Evolutionary conservation across 2,113 vertebrate species (phyloP).

Genomic region (Myiozetetes cayanensis): DNA sequence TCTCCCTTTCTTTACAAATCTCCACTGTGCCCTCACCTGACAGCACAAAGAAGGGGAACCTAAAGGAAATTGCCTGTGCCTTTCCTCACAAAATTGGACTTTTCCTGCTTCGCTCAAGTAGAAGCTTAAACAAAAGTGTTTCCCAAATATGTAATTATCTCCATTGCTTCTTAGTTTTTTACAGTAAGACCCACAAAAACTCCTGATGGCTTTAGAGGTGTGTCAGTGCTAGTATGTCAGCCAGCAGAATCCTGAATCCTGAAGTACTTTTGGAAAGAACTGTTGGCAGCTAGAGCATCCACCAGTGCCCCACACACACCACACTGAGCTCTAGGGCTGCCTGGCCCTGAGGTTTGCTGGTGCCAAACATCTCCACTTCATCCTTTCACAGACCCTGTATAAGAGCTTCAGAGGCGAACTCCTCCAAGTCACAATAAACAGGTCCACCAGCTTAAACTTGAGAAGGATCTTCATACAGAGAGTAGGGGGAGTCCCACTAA

Average conservation of each 20-base stretch:
- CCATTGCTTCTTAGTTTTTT: neutral
- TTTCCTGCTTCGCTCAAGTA: neutral
- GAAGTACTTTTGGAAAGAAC: neutral
- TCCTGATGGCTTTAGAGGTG: neutral
- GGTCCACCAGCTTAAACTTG: neutral
- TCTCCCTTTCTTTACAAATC: neutral
- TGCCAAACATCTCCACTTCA: neutral
- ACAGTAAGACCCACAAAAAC: neutral
- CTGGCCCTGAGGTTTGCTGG: fast-evolving
- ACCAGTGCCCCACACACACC: fast-evolving
- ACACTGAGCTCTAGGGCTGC: fast-evolving
- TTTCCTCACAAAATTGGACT: neutral
- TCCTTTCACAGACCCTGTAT: neutral
- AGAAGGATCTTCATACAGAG: neutral
- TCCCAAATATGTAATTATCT: neutral
- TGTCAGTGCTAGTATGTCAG: neutral
- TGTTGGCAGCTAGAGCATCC: neutral
- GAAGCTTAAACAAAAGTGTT: neutral
- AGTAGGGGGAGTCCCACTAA: neutral
- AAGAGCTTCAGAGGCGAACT: neutral
- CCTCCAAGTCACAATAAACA: neutral
- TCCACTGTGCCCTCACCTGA: neutral
- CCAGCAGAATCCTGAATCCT: neutral
- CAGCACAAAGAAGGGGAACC: neutral
- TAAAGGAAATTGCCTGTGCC: neutral